Evolutionary conservation across 2,113 vertebrate genomes (phyloP).

Genomic region (Theropithecus gelada): DNA sequence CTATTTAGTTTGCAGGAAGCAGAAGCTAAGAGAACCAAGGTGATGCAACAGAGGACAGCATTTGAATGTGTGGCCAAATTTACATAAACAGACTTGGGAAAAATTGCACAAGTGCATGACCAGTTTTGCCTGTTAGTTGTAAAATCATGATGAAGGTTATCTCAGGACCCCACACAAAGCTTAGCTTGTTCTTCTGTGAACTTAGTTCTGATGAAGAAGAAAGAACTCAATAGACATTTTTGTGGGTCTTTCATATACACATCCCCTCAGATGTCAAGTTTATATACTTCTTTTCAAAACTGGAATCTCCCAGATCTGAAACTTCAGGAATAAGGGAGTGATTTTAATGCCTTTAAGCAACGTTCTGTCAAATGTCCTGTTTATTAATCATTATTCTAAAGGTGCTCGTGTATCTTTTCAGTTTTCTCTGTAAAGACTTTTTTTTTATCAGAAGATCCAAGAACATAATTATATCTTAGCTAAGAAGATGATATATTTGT

Average conservation of each 20-base stretch:
- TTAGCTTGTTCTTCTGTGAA: neutral
- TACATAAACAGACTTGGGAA: neutral
- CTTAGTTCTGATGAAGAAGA: neutral
- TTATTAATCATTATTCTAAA: slow-evolving; percentile 11
- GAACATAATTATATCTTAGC: neutral
- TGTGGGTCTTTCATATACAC: neutral
- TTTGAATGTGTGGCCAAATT: accelerated
- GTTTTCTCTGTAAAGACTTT: neutral
- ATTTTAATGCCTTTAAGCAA: neutral
- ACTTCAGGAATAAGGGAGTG: neutral
- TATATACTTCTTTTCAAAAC: neutral
- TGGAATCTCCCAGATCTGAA: neutral
- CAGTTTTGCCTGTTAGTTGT: neutral
- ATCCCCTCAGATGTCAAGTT: neutral
- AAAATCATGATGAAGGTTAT: neutral
- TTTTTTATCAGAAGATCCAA: neutral
- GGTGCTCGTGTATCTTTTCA: neutral
- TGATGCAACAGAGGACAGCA: neutral
- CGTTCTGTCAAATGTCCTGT: neutral
- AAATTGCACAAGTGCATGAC: accelerated
- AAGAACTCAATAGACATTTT: neutral
- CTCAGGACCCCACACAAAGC: neutral
- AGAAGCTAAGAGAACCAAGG: slow-evolving; percentile 1
- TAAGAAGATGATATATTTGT: neutral
- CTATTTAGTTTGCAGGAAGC: neutral